Evolutionary conservation across 2,888 invertebrate species (phyloP).

Genomic region (Fragum whitleyi): DNA sequence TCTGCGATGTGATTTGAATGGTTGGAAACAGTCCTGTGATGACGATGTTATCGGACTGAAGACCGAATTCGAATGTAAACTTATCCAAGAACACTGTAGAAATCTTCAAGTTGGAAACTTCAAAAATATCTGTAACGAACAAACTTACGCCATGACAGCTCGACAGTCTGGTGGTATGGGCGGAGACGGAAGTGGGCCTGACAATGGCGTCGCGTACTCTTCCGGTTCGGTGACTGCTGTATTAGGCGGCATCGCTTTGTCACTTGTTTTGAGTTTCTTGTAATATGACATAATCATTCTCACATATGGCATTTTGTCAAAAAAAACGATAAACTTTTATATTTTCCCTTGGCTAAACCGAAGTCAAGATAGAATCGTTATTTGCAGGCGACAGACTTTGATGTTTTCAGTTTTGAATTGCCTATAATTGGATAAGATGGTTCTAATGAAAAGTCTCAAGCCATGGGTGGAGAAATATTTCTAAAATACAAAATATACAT

Average conservation of each 20-base stretch:
- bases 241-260: slow-evolving; percentile 19
- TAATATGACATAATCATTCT: background rate
- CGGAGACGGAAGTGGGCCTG: slow-evolving; percentile 10
- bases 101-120: slow-evolving; percentile 62
- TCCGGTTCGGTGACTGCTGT: slow-evolving; percentile 42
- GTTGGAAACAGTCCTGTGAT: slow-evolving; percentile 58
- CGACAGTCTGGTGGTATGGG: slow-evolving; percentile 31
- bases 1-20: slow-evolving; percentile 67
- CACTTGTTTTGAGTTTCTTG: slow-evolving; percentile 14
- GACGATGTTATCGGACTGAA: slow-evolving; percentile 64
- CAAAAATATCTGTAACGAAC: slow-evolving; percentile 65
- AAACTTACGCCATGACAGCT: slow-evolving; percentile 50
- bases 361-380: no score
- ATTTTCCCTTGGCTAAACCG: no score
- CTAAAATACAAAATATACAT: no score
- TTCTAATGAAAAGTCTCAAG: no score
- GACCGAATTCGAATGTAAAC: slow-evolving; percentile 68
- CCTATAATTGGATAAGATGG: no score
- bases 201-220: slow-evolving; percentile 28
- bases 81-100: slow-evolving; percentile 69
- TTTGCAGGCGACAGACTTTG: no score
- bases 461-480: no score
- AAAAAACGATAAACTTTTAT: no score
- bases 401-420: no score
- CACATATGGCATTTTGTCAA: background rate